phyloP scores from a whole-genome alignment of 2,888 invertebrate species.

The Tipula helvola region DNA sequence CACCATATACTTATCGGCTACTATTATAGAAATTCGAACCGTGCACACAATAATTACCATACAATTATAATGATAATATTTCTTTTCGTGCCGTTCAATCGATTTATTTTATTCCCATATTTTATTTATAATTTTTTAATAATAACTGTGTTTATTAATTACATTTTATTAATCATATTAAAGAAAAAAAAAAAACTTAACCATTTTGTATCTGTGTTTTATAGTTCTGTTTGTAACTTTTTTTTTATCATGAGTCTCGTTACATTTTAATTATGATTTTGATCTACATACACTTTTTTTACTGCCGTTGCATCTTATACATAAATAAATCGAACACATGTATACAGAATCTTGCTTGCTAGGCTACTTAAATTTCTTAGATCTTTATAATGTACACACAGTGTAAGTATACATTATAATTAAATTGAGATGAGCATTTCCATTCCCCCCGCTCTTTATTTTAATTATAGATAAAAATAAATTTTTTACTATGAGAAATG shows the following conservation, averaged over 20 bases:
- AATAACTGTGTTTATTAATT: not conserved
- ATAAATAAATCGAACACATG: not conserved
- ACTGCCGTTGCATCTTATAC: not conserved
- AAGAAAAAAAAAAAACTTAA: not conserved
- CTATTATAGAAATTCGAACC: not conserved
- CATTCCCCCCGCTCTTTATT: not conserved
- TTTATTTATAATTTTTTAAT: not conserved
- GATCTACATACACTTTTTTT: not conserved
- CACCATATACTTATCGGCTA: not conserved
- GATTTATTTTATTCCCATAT: not conserved
- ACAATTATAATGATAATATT: not conserved
- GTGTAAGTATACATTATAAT: not conserved
- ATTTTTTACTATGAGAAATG: not conserved
- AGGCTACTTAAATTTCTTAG: not conserved
- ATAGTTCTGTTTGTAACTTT: not conserved
- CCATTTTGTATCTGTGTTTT: not conserved
- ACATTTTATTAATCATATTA: slow-evolving; percentile 4
- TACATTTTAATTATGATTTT: slow-evolving; percentile 4
- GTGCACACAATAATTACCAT: not conserved
- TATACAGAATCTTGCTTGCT: not conserved
- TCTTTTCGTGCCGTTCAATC: not conserved
- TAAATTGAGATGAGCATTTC: not conserved
- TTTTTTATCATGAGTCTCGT: not conserved
- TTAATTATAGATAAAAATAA: not conserved
- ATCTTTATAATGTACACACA: not conserved